Base-by-base conservation (phyloP, 2,888 invertebrate species). In the Sussaba pulchella region DNA sequence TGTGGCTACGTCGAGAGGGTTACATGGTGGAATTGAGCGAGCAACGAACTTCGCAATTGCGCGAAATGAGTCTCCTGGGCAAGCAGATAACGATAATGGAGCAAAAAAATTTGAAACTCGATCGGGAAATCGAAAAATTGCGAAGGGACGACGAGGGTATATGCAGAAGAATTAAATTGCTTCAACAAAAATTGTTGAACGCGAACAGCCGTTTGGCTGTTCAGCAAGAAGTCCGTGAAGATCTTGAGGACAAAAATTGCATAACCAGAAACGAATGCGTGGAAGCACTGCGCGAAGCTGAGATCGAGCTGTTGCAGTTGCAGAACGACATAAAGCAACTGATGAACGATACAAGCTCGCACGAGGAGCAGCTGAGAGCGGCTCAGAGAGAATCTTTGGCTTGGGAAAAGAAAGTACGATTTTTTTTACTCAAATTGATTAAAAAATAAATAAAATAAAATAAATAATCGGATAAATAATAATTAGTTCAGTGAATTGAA, bases 1-100 rank as follows among this genome's bases (percentile, higher is more conserved):
- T 95, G 90, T 97, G 97, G 97, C 92, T 97, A 82, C 94, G 96
- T 63, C 94, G 96, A 83, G 96, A 97, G 91, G 95, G 95, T 0
- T 95, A 95, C 88, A 94, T 96, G 74, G 94, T 97, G 1, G 93
- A 94, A 81, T 91, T 97, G 14, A 94, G 96, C 0, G 93, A 95
- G 78, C 95, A 96, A 84, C 93, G 96, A 79, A 95, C 95, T 85
- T 93, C 93, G 81, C 95, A 96, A 88, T 91, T 96, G 9, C 93
- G 94, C 41, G 95, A 96, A 83, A 94, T 96, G 74, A 95, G 95
- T 91, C 93, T 96, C 19, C 93, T 96, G 10, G 94, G 94, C 81
- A 97, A 96, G 92, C 96, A 94, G 88, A 92, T 93, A 66, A 89
- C 93, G 85, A 92, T 97, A 71, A 94, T 97, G 91, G 95, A 96